Base-by-base conservation (phyloP, 1,140 invertebrate species). In the Cotesia chilonis region DNA sequence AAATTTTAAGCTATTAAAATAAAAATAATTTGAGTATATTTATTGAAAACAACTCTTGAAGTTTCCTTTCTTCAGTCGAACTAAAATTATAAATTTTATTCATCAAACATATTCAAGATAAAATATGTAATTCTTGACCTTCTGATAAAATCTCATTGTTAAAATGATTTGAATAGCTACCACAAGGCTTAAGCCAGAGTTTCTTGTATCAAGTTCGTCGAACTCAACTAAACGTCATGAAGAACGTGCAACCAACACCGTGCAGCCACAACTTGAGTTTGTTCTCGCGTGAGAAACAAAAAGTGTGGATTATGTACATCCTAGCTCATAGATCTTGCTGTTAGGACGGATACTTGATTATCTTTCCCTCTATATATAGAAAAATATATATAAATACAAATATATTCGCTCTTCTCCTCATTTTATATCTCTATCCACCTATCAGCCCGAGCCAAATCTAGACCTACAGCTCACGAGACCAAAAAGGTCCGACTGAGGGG, bases 251-350 rank as follows among this genome's bases (percentile, higher is more conserved):
- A 4, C 54, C 54, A 55, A 55, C 14, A 59, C 17, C 17, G 57
- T 59, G 17, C 17, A 7, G 9, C 14, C 17, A 59, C 4, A 20
- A 1, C 28, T 28, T 28, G 20, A 59, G 57, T 10, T 38, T 59
- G 41, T 28, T 70, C 60, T 70, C 57, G 68, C 68, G 68, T 70
- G 68, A 70, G 68, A 70, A 70, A 70, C 68, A 63, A 70, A 70
- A 70, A 59, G 41, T 70, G 68, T 70, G 68, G 68, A 63, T 28
- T 59, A 20, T 59, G 17, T 59, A 38, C 60, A 63, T 63, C 20
- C 3, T 14, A 63, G 10, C 60, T 37, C 70, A 78, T 80, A 79
- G 74, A 79, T 80, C 77, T 77, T 79, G 73, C 79, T 83, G 71
- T 51, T 74, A 73, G 73, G 76, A 28, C 28, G 75, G 66, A 70